Conservation (phyloP, 2,113 vertebrate genomes). For the Carollia perspicillata region DNA sequence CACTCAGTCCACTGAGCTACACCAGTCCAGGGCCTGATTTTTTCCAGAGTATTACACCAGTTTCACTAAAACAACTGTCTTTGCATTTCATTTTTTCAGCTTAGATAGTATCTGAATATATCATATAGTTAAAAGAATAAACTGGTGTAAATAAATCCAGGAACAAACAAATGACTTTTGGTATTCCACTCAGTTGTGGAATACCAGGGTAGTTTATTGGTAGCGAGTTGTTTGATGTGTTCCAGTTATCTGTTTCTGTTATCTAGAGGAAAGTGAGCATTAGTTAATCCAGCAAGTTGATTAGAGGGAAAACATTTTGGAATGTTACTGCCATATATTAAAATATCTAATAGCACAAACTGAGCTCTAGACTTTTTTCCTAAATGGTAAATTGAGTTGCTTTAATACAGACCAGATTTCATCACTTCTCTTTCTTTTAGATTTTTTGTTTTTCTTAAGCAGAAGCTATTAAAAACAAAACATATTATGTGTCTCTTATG, state of each 20-base stretch:
- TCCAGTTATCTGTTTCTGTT: background rate
- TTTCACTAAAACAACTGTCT: background rate
- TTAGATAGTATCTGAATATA: background rate
- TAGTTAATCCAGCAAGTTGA: background rate
- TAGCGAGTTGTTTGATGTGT: background rate
- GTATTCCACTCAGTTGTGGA: background rate
- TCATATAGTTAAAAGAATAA: background rate
- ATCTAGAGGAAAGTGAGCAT: background rate
- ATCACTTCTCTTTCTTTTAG: background rate
- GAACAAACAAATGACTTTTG: background rate
- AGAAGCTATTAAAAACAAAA: background rate
- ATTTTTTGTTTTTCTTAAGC: background rate
- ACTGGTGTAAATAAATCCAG: background rate
- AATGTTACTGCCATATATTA: background rate
- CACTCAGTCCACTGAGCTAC: too few species aligned
- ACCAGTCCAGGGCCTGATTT: background rate
- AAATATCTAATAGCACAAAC: background rate
- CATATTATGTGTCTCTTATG: background rate
- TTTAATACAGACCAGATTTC: background rate
- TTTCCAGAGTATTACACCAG: background rate
- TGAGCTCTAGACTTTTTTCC: background rate
- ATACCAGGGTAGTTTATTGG: background rate
- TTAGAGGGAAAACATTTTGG: background rate
- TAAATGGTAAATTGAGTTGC: background rate
- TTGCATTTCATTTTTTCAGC: background rate